These are phyloP conservation scores for Ectemnius lituratus DNA, from an alignment of 2,888 invertebrate genomes.

Conservation along the genomic window DNA sequence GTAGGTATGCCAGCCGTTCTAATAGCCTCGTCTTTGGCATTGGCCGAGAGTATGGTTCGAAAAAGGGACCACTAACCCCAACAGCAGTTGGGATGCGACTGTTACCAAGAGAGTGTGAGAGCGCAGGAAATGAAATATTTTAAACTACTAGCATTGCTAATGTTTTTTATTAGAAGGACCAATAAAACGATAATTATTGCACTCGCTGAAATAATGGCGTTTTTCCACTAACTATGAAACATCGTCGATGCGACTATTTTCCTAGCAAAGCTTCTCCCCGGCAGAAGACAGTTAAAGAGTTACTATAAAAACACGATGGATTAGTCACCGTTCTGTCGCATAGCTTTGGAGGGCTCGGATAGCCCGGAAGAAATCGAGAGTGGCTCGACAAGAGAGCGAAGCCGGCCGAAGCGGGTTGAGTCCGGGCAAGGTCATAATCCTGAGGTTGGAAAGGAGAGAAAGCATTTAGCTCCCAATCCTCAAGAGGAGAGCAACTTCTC, in stretches of 20 bases:
- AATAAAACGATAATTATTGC: not conserved
- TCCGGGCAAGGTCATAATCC: slow-evolving; percentile 68
- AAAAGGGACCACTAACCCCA: no score
- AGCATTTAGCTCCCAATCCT: slow-evolving; percentile 63
- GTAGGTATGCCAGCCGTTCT: slow-evolving; percentile 51
- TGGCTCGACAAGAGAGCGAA: slow-evolving; percentile 57
- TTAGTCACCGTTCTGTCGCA: slow-evolving; percentile 37
- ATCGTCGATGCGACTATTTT: slow-evolving; percentile 5
- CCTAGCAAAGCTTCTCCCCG: slow-evolving; percentile 9
- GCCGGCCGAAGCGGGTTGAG: slow-evolving; percentile 16
- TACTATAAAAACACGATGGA: slow-evolving; percentile 29
- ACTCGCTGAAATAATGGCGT: not conserved
- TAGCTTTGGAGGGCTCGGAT: slow-evolving; percentile 18
- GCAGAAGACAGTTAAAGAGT: not conserved
- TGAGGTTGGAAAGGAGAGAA: slow-evolving; percentile 66
- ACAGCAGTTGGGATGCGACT: slow-evolving; percentile 7
- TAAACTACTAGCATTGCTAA: not conserved
- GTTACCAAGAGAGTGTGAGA: slow-evolving; percentile 1
- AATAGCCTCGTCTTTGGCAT: slow-evolving; percentile 42
- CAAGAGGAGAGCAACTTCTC: slow-evolving; percentile 35
- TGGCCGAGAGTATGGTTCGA: slow-evolving; percentile 11
- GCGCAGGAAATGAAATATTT: not conserved
- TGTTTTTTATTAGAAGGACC: not conserved
- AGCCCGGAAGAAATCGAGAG: slow-evolving; percentile 71
- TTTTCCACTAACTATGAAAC: not conserved